Conservation (phyloP, 2,113 vertebrate species). For the Ictalurus furcatus region DNA sequence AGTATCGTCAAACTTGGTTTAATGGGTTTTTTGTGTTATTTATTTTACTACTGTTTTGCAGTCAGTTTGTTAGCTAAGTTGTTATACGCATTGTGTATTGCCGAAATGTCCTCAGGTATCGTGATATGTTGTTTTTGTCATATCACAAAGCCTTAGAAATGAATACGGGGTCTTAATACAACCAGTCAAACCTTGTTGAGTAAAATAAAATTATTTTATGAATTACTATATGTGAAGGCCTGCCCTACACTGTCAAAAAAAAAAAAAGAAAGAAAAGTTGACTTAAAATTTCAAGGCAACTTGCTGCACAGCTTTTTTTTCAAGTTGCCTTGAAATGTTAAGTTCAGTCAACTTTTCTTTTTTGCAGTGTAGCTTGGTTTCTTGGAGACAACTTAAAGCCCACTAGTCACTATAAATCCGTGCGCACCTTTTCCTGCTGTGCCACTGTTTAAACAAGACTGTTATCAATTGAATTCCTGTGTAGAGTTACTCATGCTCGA, state of each 20-base stretch:
- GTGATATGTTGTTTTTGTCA: too few species aligned
- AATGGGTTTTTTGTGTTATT: too few species aligned
- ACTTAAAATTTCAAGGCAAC: too few species aligned
- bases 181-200: background rate
- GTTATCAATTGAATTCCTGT: constrained; percentile 22
- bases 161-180: background rate
- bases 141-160: background rate
- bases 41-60: too few species aligned
- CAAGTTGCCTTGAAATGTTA: too few species aligned
- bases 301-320: too few species aligned
- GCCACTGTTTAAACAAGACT: constrained; percentile 52
- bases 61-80: too few species aligned
- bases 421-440: constrained; percentile 3
- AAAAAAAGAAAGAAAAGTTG: too few species aligned
- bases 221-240: background rate
- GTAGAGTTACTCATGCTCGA: constrained; percentile 3
- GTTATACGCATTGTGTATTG: too few species aligned
- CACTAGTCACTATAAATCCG: background rate
- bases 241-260: background rate
- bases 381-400: constrained; percentile 21
- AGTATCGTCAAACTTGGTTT: too few species aligned
- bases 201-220: background rate
- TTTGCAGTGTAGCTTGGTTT: background rate
- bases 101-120: too few species aligned
- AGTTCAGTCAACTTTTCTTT: too few species aligned